Base-by-base conservation (phyloP, 2,113 vertebrate species). In the Lophius piscatorius region DNA sequence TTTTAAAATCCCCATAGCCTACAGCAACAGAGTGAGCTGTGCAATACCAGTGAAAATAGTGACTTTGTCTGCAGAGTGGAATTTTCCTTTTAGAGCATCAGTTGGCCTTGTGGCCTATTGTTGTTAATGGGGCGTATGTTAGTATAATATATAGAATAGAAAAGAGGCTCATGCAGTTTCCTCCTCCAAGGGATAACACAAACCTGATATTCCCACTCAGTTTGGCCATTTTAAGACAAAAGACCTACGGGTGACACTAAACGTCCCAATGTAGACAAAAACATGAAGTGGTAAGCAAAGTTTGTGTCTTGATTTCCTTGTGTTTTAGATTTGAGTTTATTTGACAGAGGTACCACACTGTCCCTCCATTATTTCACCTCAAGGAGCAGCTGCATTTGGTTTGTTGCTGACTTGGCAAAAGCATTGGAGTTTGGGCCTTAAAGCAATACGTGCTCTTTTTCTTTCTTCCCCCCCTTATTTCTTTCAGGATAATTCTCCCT, bases 341-440 rank as follows among this genome's bases (percentile, higher is more conserved):
- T 63, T 67, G 33, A 57, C 58, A 21, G 47, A 50, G 59, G 72
- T 74, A 71, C 26, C 42, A 33, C 35, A 48, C 20, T 48, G 54
- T 45, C 18, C 38, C 40, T 49, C 17, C 17, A 20, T 73, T 50
- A 61, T 63, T 77, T 63, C 35, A 61, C 62, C 63, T 72, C 42
- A 52, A 70, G 63, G 68, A 85, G 56, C 80, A 78, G 78, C 82
- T 85, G 80, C 45, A 39, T 18, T 66, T 64, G 44, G 61, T 80
- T 86, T 81, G 78, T 69, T 83, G 78, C 80, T 82, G 78, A 83
- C 49, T 29, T 78, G 50, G 80, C 80, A 63, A 69, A 78, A 78
- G 63, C 45, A 61, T 36, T 66, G 58, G 70, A 47, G 48, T 35
- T 13, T 0, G 5, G 13, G 69, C 83, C 83, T 84, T 72, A 83